Conservation (phyloP, 2,888 invertebrate species). For the Schizotus pectinicornis region DNA sequence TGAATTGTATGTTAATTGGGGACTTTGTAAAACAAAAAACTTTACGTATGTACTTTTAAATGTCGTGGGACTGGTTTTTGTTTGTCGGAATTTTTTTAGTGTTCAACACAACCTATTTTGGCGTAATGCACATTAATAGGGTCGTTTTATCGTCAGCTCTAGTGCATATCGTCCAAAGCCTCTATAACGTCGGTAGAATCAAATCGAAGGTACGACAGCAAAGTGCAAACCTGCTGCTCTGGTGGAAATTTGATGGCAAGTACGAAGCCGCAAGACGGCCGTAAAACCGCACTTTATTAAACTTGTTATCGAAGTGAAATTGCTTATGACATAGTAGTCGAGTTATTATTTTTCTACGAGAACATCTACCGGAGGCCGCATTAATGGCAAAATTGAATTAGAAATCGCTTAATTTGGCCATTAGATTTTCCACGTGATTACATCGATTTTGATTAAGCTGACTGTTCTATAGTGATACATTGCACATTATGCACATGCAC, state of each 20-base stretch:
- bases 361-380: not conserved
- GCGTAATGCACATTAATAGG: too few relatives aligned
- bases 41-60: too few relatives aligned
- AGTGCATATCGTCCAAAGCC: too few relatives aligned
- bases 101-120: too few relatives aligned
- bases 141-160: too few relatives aligned
- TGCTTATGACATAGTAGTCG: constrained; percentile 31
- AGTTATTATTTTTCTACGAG: constrained; percentile 8
- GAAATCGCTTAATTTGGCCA: not conserved
- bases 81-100: too few relatives aligned
- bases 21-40: too few relatives aligned
- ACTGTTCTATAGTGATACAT: constrained; percentile 1
- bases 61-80: too few relatives aligned
- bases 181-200: too few relatives aligned
- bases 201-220: not conserved
- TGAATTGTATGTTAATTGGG: too few relatives aligned
- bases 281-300: constrained; percentile 36
- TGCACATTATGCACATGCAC: too few relatives aligned
- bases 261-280: constrained; percentile 20
- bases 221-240: constrained; percentile 5
- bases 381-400: too few relatives aligned
- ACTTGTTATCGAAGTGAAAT: constrained; percentile 37
- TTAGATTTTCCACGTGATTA: not conserved
- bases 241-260: constrained; percentile 24
- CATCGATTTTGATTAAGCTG: not conserved